These are phyloP conservation scores for Agonopterix arenella DNA, from an alignment of 2,888 invertebrate species.

Conservation along the genomic window DNA sequence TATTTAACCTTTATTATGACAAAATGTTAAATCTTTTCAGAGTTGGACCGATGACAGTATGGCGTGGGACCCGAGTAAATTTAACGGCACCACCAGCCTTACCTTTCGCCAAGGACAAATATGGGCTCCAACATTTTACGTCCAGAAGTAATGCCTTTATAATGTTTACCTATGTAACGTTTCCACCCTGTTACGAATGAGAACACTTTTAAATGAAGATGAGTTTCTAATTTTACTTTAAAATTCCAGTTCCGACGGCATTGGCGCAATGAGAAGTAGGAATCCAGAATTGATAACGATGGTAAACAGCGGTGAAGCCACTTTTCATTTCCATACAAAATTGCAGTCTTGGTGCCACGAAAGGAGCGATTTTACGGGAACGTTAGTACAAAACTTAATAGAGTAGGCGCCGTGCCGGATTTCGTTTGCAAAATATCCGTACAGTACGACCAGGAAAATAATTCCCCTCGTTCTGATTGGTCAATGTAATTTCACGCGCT, in stretches of 20 bases:
- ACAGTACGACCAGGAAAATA: too few species aligned
- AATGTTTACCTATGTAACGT: background rate
- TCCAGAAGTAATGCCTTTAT: constrained; percentile 48
- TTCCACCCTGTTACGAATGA: too few species aligned
- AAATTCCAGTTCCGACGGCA: constrained; percentile 42
- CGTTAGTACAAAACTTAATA: constrained; percentile 22
- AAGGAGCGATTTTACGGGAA: constrained; percentile 22
- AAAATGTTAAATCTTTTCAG: constrained; percentile 38
- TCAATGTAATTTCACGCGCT: too few species aligned
- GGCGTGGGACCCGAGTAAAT: constrained; percentile 77
- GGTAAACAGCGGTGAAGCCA: constrained; percentile 46
- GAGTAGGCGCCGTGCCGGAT: background rate
- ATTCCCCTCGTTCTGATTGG: too few species aligned
- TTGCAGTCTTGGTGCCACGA: constrained; percentile 45
- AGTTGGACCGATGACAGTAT: constrained; percentile 79
- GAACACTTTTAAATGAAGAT: too few species aligned
- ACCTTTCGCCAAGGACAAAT: constrained; percentile 74
- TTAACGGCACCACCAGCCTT: constrained; percentile 64
- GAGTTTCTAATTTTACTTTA: too few species aligned
- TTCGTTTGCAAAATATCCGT: too few species aligned
- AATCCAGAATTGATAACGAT: constrained; percentile 46
- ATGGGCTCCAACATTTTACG: constrained; percentile 75
- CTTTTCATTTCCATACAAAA: constrained; percentile 47
- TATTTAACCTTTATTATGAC: too few species aligned
- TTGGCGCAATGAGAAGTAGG: constrained; percentile 33